Evolutionary conservation across 1,140 invertebrate genomes (phyloP).

Genomic region (Panonychus citri): DNA sequence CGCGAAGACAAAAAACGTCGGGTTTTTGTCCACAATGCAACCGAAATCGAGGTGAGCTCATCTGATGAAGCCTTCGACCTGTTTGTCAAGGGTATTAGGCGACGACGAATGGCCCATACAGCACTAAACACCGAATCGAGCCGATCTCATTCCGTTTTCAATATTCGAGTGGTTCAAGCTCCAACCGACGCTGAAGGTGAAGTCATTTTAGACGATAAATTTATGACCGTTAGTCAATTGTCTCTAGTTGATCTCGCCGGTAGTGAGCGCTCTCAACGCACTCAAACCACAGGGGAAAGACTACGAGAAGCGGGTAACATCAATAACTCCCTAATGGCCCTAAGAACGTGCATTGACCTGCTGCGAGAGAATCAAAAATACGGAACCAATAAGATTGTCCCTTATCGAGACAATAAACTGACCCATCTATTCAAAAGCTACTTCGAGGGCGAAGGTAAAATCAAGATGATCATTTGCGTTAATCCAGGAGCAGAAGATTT

Average conservation of each 20-base stretch:
- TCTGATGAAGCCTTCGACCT: slow-evolving; percentile 70
- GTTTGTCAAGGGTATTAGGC: slow-evolving; percentile 50
- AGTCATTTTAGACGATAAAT: slow-evolving; percentile 27
- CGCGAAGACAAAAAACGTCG: slow-evolving; percentile 52
- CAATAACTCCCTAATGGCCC: slow-evolving; percentile 59
- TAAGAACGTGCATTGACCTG: slow-evolving; percentile 69
- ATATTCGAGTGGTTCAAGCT: slow-evolving; percentile 64
- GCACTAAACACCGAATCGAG: slow-evolving; percentile 71
- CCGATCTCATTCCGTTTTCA: slow-evolving; percentile 80
- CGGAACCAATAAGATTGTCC: slow-evolving; percentile 43
- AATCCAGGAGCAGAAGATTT: slow-evolving; percentile 77
- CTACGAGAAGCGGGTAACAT: slow-evolving; percentile 52
- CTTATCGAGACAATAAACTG: slow-evolving; percentile 81
- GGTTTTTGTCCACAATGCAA: slow-evolving; percentile 72
- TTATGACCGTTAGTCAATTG: slow-evolving; percentile 44
- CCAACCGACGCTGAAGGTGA: slow-evolving; percentile 41
- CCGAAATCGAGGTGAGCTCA: slow-evolving; percentile 68
- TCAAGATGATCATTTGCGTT: slow-evolving; percentile 88
- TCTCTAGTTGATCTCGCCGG: slow-evolving; percentile 86
- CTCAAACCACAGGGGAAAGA: slow-evolving; percentile 50
- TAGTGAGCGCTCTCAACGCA: slow-evolving; percentile 64
- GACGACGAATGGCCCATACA: slow-evolving; percentile 66
- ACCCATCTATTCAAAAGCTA: slow-evolving; percentile 94
- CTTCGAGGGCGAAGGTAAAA: slow-evolving; percentile 88
- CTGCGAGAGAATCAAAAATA: slow-evolving; percentile 63